A percentile compares a stretch with the other conserved stretches of the same genome.
Conservation (phyloP, 2,888 invertebrate species). For the Eupithecia pulchellata region DNA sequence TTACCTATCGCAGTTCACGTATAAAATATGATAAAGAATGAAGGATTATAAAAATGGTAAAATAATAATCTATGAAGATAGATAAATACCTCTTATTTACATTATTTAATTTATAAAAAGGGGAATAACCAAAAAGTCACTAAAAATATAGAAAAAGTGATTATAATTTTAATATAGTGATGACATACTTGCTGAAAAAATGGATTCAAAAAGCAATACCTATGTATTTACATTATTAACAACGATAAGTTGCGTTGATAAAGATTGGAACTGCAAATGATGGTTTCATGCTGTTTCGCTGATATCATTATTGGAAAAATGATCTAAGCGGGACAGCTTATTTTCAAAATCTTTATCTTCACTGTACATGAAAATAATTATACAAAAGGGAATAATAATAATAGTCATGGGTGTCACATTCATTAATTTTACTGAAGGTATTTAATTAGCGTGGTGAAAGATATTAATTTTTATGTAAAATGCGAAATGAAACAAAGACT, state of each 20-base stretch:
- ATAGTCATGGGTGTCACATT: neutral
- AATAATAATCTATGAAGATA: neutral
- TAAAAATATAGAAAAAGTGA: conserved; percentile 5
- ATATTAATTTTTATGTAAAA: neutral
- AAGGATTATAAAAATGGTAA: neutral
- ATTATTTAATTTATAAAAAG: conserved; percentile 2
- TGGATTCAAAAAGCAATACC: neutral
- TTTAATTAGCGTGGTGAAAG: neutral
- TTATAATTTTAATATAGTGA: neutral
- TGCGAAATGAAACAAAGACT: neutral
- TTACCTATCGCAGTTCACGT: neutral
- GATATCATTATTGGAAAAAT: neutral
- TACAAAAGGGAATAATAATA: neutral
- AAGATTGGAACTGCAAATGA: neutral
- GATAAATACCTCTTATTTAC: neutral
- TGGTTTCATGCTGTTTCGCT: neutral
- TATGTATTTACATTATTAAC: neutral
- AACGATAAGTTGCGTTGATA: neutral
- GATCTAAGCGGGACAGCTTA: neutral
- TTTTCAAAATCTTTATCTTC: neutral
- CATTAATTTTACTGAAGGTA: neutral
- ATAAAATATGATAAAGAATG: neutral
- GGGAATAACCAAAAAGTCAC: conserved; percentile 3
- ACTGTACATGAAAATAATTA: neutral
- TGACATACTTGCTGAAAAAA: neutral